Conservation (phyloP, 92 coral and sea anemone species). For the Zoanthus solanderi region DNA sequence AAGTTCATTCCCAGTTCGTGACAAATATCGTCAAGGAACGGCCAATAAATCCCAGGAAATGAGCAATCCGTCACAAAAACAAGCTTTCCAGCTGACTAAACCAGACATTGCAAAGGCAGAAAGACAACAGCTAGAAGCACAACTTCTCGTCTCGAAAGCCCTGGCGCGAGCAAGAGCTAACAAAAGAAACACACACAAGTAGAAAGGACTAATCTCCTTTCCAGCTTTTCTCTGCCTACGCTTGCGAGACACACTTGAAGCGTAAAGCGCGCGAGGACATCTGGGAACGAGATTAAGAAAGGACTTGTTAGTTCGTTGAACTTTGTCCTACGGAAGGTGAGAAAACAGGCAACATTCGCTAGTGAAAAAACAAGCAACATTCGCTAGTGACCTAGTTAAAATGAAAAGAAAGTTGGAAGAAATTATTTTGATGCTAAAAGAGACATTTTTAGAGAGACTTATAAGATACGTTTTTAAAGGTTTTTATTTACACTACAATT, state of each 20-base stretch:
- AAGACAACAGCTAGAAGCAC: slow-evolving; percentile 85
- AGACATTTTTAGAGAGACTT: too few species aligned
- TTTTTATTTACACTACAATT: too few species aligned
- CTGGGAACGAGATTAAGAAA: too few species aligned
- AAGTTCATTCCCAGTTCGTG: not conserved
- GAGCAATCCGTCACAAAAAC: slow-evolving; percentile 8
- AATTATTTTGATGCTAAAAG: too few species aligned
- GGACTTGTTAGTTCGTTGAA: too few species aligned
- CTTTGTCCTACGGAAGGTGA: too few species aligned
- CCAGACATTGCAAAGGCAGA: slow-evolving; percentile 74
- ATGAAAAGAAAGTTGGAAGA: too few species aligned
- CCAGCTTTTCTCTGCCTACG: not conserved
- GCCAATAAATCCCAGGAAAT: not conserved
- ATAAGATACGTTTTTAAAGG: too few species aligned
- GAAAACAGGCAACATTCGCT: too few species aligned
- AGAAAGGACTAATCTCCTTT: not conserved
- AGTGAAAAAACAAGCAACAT: too few species aligned
- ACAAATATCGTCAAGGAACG: not conserved
- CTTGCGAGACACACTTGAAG: not conserved
- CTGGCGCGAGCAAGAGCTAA: slow-evolving; percentile 82
- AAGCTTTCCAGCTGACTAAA: slow-evolving; percentile 37
- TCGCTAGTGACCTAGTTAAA: too few species aligned
- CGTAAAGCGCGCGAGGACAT: not conserved
- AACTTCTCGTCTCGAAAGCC: slow-evolving; percentile 84
- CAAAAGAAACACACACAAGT: not conserved